Conservation (phyloP, 2,888 invertebrate species). For the Trissonchulus sp. region DNA sequence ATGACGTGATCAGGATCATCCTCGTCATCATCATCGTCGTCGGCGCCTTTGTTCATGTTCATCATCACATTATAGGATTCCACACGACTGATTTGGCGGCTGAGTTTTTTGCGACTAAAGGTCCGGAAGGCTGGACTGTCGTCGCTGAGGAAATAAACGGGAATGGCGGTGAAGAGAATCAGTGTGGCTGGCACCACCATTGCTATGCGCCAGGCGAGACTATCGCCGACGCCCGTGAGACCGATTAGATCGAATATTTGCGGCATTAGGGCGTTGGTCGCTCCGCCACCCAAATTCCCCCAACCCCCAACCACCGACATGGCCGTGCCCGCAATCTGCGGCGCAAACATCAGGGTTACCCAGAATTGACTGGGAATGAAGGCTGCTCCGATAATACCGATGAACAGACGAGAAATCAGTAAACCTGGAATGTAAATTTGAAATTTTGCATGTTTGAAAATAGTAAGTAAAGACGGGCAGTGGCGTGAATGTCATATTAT, state of each 20-base stretch:
- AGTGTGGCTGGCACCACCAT: not conserved
- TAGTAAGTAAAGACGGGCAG: too few relatives aligned
- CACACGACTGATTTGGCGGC: not conserved
- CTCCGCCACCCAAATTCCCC: not conserved
- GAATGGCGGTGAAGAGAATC: not conserved
- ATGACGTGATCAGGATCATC: not conserved
- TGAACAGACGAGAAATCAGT: not conserved
- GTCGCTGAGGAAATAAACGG: not conserved
- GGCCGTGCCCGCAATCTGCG: not conserved
- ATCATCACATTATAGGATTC: not conserved
- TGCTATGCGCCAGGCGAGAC: not conserved
- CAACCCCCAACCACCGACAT: conserved; percentile 1
- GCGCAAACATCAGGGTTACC: not conserved
- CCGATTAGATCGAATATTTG: not conserved
- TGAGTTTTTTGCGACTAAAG: not conserved
- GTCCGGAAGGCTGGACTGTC: not conserved
- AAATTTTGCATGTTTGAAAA: too few relatives aligned
- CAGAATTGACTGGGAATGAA: not conserved
- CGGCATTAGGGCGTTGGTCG: not conserved
- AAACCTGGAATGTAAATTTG: not conserved
- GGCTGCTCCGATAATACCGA: not conserved
- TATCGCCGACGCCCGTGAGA: not conserved
- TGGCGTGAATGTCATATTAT: too few relatives aligned
- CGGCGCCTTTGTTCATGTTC: not conserved
- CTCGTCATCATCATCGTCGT: not conserved